A percentile compares a stretch with the other conserved stretches of the same genome.
These are phyloP conservation scores for Ptychodera flava DNA, from an alignment of 35 echinoderm and acorn worm genomes.

Conservation along the genomic window DNA sequence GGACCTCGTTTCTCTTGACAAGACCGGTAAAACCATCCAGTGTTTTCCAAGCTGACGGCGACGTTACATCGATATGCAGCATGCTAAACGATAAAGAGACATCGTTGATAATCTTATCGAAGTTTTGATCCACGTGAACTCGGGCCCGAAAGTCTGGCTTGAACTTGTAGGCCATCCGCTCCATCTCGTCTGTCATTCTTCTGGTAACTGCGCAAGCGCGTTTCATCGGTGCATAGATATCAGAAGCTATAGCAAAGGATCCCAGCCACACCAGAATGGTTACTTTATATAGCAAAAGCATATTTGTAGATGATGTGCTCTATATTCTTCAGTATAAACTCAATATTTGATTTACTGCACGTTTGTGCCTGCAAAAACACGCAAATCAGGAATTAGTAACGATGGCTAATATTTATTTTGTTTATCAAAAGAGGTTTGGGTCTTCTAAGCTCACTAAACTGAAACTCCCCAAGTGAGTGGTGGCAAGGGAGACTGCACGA, in stretches of 20 bases:
- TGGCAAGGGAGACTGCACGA: too few species aligned
- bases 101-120: neutral
- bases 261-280: too few species aligned
- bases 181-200: neutral
- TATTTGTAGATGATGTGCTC: too few species aligned
- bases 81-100: neutral
- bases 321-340: too few species aligned
- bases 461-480: too few species aligned
- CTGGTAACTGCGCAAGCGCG: neutral
- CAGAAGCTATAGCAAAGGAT: neutral
- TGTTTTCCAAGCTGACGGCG: neutral
- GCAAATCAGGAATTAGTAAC: too few species aligned
- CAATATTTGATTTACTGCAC: too few species aligned
- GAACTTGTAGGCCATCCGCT: neutral
- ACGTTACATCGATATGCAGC: neutral
- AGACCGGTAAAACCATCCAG: neutral
- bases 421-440: too few species aligned
- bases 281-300: too few species aligned
- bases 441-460: too few species aligned
- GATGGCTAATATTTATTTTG: too few species aligned
- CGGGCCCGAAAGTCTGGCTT: neutral
- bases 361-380: too few species aligned
- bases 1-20: neutral
- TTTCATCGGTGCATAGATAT: neutral
- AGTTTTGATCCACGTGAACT: neutral